Base-by-base conservation (phyloP, 2,888 invertebrate species). In the Phengaris arion region DNA sequence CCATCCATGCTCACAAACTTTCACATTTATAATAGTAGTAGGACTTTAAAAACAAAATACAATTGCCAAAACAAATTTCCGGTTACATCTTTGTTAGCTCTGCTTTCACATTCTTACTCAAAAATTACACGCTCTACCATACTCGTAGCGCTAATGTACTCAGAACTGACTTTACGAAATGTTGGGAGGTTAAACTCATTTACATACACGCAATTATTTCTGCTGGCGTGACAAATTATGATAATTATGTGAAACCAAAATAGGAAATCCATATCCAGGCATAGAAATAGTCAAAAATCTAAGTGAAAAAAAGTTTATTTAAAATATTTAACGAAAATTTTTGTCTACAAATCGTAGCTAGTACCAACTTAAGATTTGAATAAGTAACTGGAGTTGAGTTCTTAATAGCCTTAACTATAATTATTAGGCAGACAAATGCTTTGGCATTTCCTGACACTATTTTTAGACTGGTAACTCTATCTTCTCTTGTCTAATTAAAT, bases 301-400 rank as follows among this genome's bases (percentile, higher is more conserved):
- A n/a, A n/a, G n/a, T n/a, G n/a, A n/a, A n/a, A n/a, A n/a, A n/a
- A n/a, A n/a, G n/a, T n/a, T n/a, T n/a, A n/a, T n/a, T n/a, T n/a
- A n/a, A n/a, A n/a, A 22, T 35, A 35, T 35, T 46, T 6, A 9
- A 12, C 64, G 2, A 74, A 55, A 0, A 74, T 9, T 52, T 76
- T 76, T 45, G 64, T 35, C 35, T 45, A 64, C 64, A 64, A 74
- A 70, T 68, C 75, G 70, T 75, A 74, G 76, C 74, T 74, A 69
- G 75, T 74, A 35, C 35, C 4, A 35, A 35, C 35, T 35, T 35
- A 59, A 76, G 69, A 76, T 54, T 72, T 73, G 12, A 54, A 69
- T 22, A 15, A 78, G n/a, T 64, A 77, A 51, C 78, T 84, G 85
- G 84, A 79, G 81, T 84, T 87, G 87, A 85, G 79, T 81, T 80